Evolutionary conservation across 2,797 vertebrate genomes (phyloP).

Genomic region (Percopsis omiscomaycus): DNA sequence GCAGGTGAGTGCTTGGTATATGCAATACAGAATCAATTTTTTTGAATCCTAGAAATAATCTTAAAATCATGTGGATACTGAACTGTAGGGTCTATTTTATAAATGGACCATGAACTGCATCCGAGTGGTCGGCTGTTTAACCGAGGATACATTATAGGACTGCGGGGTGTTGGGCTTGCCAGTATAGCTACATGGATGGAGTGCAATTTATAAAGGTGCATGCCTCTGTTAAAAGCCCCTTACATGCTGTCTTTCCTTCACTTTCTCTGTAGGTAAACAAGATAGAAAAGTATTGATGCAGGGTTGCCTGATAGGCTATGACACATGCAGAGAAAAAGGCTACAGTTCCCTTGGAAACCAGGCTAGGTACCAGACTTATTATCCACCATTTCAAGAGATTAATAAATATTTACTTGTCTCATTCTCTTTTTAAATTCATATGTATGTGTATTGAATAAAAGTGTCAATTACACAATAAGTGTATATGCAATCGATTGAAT

Average conservation of each 20-base stretch:
- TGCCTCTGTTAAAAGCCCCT: neutral
- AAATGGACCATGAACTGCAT: constrained; percentile 50
- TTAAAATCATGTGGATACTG: constrained; percentile 17
- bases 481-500: too few species aligned
- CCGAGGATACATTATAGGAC: neutral
- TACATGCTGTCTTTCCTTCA: neutral
- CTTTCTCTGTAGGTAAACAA: neutral
- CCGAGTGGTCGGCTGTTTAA: neutral
- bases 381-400: constrained; percentile 66
- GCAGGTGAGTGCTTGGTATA: too few species aligned
- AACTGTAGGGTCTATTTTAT: constrained; percentile 49
- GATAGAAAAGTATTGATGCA: neutral
- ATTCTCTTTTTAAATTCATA: too few species aligned
- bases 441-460: too few species aligned
- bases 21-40: too few species aligned
- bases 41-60: neutral
- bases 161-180: neutral
- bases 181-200: neutral
- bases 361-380: constrained; percentile 44
- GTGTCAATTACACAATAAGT: too few species aligned
- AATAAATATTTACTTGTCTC: constrained; percentile 38
- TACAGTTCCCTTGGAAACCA: constrained; percentile 77
- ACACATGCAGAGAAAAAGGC: constrained; percentile 37
- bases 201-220: neutral
- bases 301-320: constrained; percentile 23